Conservation (phyloP, 2,113 vertebrate species). For the Hippocampus mohnikei region DNA sequence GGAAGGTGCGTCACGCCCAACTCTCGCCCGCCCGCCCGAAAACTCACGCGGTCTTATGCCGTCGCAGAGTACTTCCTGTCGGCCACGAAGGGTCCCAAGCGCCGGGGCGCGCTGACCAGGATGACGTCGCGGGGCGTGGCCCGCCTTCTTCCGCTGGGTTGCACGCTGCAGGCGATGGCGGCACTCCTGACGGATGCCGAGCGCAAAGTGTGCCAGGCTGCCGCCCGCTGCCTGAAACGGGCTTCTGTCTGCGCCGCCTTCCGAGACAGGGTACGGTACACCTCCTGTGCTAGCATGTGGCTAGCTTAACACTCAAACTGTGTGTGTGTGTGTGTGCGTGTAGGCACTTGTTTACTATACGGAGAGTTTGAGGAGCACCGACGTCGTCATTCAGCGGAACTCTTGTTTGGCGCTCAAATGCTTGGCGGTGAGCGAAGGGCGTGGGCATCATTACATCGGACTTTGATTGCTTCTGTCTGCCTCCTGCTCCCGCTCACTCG, state of each 20-base stretch:
- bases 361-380: conserved; percentile 57
- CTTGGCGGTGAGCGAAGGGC: conserved; percentile 77
- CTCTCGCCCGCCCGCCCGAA: not conserved
- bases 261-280: conserved; percentile 75
- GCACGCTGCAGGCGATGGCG: conserved; percentile 78
- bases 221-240: conserved; percentile 68
- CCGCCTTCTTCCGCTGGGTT: conserved; percentile 80
- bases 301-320: not conserved
- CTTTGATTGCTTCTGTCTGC: not conserved
- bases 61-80: conserved; percentile 78
- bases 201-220: conserved; percentile 77
- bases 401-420: conserved; percentile 85
- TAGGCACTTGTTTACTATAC: conserved; percentile 88
- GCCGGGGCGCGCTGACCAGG: conserved; percentile 75
- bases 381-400: conserved; percentile 74
- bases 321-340: not conserved
- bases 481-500: not conserved
- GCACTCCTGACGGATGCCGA: conserved; percentile 81
- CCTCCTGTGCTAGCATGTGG: not conserved
- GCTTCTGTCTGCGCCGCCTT: conserved; percentile 70
- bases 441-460: rapidly evolving
- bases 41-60: not conserved
- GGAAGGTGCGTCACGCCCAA: conserved; percentile 77
- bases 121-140: conserved; percentile 75
- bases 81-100: conserved; percentile 73